A percentile compares a stretch with the other conserved stretches of the same genome.
phyloP scores from a whole-genome alignment of 2,797 vertebrate species.

The Rhinella marina region DNA sequence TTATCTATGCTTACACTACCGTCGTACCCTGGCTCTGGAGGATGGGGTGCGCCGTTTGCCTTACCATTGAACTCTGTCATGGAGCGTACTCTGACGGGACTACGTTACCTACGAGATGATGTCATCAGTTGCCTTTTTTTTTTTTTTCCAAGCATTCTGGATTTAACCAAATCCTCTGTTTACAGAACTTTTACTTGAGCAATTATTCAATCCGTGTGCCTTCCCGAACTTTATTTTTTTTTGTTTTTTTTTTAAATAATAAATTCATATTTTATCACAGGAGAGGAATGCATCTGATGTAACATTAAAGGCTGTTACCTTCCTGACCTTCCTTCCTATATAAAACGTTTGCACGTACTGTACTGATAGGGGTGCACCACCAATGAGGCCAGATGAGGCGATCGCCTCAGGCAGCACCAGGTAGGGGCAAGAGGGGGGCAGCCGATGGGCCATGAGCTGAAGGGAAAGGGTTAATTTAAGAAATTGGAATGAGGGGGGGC shows the following conservation, averaged over 20 bases:
- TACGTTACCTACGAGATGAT: conserved; percentile 42
- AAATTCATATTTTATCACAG: conserved; percentile 59
- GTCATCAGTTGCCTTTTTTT: conserved; percentile 73
- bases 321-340: not conserved
- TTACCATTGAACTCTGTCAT: conserved; percentile 79
- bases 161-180: conserved; percentile 77
- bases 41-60: conserved; percentile 79
- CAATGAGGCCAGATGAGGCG: too few relatives aligned
- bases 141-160: conserved; percentile 73
- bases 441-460: too few relatives aligned
- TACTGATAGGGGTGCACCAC: too few relatives aligned
- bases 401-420: too few relatives aligned
- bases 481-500: too few relatives aligned
- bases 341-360: not conserved
- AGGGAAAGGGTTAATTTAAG: too few relatives aligned
- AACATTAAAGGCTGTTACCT: not conserved
- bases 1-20: conserved; percentile 80
- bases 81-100: conserved; percentile 69
- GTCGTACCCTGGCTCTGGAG: conserved; percentile 77
- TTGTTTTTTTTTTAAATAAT: conserved; percentile 73
- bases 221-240: conserved; percentile 77
- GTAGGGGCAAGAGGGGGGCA: too few relatives aligned
- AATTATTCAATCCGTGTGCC: conserved; percentile 81
- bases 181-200: conserved; percentile 80
- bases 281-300: conserved; percentile 17